A percentile compares a stretch with the other conserved stretches of the same genome.
Evolutionary conservation across 37 sponge, comb jelly and placozoan species (phyloP).

Genomic region (Ianthella basta): DNA sequence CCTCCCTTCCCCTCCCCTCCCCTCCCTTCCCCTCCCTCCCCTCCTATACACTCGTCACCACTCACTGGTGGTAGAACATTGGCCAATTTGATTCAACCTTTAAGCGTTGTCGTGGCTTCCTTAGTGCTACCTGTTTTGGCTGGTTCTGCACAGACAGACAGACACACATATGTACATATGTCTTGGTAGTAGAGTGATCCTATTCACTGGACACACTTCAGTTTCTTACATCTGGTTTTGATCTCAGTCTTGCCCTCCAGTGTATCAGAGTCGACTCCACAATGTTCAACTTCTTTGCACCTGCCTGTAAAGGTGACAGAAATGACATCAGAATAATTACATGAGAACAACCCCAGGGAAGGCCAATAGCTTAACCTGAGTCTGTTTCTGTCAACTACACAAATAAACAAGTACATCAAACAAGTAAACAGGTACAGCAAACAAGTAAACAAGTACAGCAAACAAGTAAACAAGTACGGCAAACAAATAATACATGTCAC

Average conservation of each 20-base stretch:
- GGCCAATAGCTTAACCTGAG: neutral
- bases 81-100: slow-evolving; percentile 93
- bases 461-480: no score
- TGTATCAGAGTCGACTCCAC: slow-evolving; percentile 89
- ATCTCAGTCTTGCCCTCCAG: slow-evolving; percentile 89
- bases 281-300: slow-evolving; percentile 50
- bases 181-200: neutral
- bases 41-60: no score
- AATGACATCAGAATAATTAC: neutral
- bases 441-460: no score
- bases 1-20: neutral
- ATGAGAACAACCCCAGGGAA: neutral
- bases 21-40: neutral
- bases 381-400: no score
- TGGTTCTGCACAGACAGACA: slow-evolving; percentile 5
- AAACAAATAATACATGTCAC: no score
- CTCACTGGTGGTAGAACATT: slow-evolving; percentile 90
- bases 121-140: slow-evolving; percentile 71
- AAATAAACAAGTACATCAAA: no score
- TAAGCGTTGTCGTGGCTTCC: slow-evolving; percentile 86
- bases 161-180: neutral
- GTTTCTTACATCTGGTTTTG: slow-evolving; percentile 61
- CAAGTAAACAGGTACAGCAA: no score
- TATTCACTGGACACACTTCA: neutral
- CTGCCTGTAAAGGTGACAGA: slow-evolving; percentile 32